Base-by-base conservation (phyloP, 35 echinoderm and acorn worm species). In the Ptychodera flava region DNA sequence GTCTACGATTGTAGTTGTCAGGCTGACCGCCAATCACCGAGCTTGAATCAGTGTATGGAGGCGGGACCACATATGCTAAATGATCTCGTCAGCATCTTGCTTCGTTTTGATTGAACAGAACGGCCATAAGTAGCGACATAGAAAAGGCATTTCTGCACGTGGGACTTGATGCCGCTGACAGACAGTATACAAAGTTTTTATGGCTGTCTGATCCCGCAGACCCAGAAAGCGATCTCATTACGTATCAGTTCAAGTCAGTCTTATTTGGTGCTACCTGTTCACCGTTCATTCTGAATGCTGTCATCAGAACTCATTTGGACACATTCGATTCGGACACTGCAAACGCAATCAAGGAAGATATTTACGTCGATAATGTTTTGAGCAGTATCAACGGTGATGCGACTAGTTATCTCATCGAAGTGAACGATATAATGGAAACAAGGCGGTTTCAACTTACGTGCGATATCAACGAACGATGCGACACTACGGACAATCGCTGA, bases 91-190 rank as follows among this genome's bases (percentile, higher is more conserved):
- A 45, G 83, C 28, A 28, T 85, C 28, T 37, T 85, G 35, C 31
- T 85, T n/a, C 1, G 83, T n/a, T 84, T 84, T 38, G 35, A 28
- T 0, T 28, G 31, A 28, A 28, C n/a, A 16, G 32, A 31, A 16
- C 32, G n/a, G 78, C 16, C 16, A 34, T 36, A 14, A 30, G 36
- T 38, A 38, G 35, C 36, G 32, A 84, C 31, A 84, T 84, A 16
- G 32, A 84, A 30, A 84, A 84, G 82, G 82, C 35, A 38, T 84
- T 84, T 38, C 83, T 84, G 1, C 83, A 84, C 28, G 83, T 84
- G 33, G 1, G 83, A 35, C 83, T 85, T 10, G 29, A 38, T 45
- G 28, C 30, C 0, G 35, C 14, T 29, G 83, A 85, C 35, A 85
- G 83, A 85, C 35, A 85, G 37, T 35, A 35, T 2, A 85, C 36